A percentile compares a stretch with the other conserved stretches of the same genome.
These are phyloP conservation scores for Acanthurus tractus DNA, from an alignment of 2,797 vertebrate species.

Conservation along the genomic window DNA sequence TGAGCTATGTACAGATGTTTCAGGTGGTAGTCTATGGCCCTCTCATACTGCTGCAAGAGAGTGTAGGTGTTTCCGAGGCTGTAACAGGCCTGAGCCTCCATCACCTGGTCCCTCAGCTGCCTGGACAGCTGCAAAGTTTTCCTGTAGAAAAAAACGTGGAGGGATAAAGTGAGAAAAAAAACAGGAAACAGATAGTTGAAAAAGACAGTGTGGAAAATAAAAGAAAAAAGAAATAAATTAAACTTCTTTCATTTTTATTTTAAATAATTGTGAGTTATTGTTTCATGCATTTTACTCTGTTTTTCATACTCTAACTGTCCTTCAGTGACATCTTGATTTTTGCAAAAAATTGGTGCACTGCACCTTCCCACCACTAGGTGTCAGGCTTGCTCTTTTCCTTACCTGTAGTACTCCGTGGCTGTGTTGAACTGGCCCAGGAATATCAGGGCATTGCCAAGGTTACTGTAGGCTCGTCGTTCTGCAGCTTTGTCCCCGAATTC, in stretches of 20 bases:
- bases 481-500: constrained; percentile 98
- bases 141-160: constrained; percentile 72
- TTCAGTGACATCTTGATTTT: background rate
- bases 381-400: constrained; percentile 72
- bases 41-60: constrained; percentile 92
- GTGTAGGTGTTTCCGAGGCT: constrained; percentile 98
- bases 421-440: constrained; percentile 95
- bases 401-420: constrained; percentile 97
- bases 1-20: constrained; percentile 96
- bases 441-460: constrained; percentile 96
- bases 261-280: background rate
- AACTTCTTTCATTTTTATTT: too few species aligned
- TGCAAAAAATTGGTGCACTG: constrained; percentile 5
- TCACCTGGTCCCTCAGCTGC: constrained; percentile 94
- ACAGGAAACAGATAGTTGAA: background rate
- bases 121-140: constrained; percentile 96
- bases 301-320: background rate
- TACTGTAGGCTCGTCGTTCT: constrained; percentile 95
- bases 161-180: background rate
- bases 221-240: too few species aligned
- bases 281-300: background rate
- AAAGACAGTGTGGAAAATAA: too few species aligned
- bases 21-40: constrained; percentile 93
- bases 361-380: constrained; percentile 74
- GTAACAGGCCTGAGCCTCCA: constrained; percentile 98